Evolutionary conservation across 2,797 vertebrate genomes (phyloP), one percentile per base, ranked within the genome.

Genomic region (Sebastes oblongus): DNA sequence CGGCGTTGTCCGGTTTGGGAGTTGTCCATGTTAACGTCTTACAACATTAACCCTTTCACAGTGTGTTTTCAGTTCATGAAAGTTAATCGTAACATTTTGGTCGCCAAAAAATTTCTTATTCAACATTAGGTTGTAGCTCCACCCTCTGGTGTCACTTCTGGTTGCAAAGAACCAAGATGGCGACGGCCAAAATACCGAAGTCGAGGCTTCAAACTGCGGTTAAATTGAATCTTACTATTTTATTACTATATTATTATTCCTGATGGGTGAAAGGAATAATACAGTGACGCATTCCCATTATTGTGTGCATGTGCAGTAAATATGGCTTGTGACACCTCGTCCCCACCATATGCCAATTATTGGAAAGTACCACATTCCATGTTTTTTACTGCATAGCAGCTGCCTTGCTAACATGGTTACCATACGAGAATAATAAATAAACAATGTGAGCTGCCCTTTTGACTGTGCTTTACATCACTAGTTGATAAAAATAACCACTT

Each of bases 401-500:
- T 10, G 61, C 59, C 16, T 22, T 7, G 18, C 7, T 0, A 13
- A 34, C 39, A 13, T 12, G 32, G 39, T 67, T 7, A 27, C 30
- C 13, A 14, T 14, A n/a, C 7, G 32, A 27, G n/a, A 61, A 29
- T 10, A 58, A 22, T 16, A 56, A 22, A 18, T 9, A 32, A 22
- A 24, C 42, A 14, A 54, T 64, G 77, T 2, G 22, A 59, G 22
- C 3, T 59, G 54, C 52, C 76, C 73, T 62, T 65, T 34, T 39
- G 66, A 72, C 67, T 66, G 42, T 1, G n/a, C 65, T 29, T 11
- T 12, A 24, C 50, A 22, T 34, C 67, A 16, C 9, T 0, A 16
- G 30, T 55, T 59, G 72, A 76, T 83, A 71, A 76, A 82, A 82
- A 82, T 65, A 84, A 59, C 71, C 8, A 25, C 30, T 8, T 78